phyloP scores from a whole-genome alignment of 1,140 invertebrate species.

The Drosophila kurseongensis region DNA sequence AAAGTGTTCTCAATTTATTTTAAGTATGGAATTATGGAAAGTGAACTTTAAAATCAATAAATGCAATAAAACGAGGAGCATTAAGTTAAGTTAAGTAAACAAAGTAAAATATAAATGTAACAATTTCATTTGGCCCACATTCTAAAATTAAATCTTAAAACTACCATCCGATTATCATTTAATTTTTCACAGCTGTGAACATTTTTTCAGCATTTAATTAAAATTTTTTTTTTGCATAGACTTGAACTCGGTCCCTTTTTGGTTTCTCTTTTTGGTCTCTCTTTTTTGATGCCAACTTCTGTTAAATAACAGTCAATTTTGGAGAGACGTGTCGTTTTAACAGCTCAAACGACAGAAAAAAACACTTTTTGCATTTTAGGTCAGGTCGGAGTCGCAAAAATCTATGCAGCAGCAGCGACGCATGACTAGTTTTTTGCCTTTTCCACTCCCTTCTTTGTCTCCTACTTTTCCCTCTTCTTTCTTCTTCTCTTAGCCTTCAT shows the following conservation, averaged over 20 bases:
- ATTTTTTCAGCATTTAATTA: background rate
- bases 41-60: background rate
- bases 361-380: constrained; percentile 81
- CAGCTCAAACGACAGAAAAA: constrained; percentile 26
- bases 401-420: constrained; percentile 71
- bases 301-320: constrained; percentile 41
- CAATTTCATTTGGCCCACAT: background rate
- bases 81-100: background rate
- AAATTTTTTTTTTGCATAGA: background rate
- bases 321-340: constrained; percentile 20
- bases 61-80: background rate
- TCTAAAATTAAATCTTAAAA: background rate
- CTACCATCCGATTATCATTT: background rate
- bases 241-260: constrained; percentile 4
- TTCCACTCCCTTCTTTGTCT: background rate
- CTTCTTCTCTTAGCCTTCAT: background rate
- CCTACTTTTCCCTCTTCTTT: background rate
- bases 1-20: background rate
- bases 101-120: background rate
- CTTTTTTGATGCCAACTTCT: constrained; percentile 23
- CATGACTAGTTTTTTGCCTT: constrained; percentile 67
- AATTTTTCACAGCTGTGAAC: background rate
- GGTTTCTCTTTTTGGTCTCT: background rate
- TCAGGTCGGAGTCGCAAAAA: constrained; percentile 82
- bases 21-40: background rate